phyloP scores from a whole-genome alignment of 1,140 invertebrate genomes.

The Drosophila pachea region DNA sequence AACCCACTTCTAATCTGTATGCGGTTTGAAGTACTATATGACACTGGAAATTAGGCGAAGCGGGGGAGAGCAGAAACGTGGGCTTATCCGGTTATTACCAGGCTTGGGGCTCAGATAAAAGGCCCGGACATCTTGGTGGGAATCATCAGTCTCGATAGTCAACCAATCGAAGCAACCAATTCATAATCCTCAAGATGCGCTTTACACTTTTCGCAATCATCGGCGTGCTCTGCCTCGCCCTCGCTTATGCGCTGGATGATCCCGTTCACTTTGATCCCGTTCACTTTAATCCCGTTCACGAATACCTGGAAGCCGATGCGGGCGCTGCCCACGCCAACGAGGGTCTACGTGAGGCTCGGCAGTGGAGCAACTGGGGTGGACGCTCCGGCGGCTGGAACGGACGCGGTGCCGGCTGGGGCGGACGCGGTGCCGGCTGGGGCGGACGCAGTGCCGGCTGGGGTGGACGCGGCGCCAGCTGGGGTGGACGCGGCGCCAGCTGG shows the following conservation, averaged over 20 bases:
- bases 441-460: constrained; percentile 20
- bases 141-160: constrained; percentile 8
- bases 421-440: constrained; percentile 14
- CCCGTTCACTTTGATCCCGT: too few species aligned
- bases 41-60: constrained; percentile 16
- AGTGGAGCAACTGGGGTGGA: constrained; percentile 14
- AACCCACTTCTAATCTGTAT: constrained; percentile 18
- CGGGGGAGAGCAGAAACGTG: constrained; percentile 20
- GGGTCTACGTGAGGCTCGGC: constrained; percentile 31
- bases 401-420: constrained; percentile 18
- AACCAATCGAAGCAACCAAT: neutral
- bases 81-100: constrained; percentile 16
- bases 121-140: neutral
- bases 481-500: constrained; percentile 8
- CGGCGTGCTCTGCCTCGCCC: constrained; percentile 34
- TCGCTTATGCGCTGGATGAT: constrained; percentile 9
- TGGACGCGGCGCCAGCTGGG: constrained; percentile 6
- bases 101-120: constrained; percentile 19
- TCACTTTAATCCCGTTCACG: too few species aligned
- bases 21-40: constrained; percentile 9
- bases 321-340: constrained; percentile 42
- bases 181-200: constrained; percentile 27
- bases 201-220: constrained; percentile 29
- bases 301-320: constrained; percentile 35
- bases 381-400: constrained; percentile 14